Conservation (phyloP, 2,797 vertebrate species). For the Glyptemys insculpta region DNA sequence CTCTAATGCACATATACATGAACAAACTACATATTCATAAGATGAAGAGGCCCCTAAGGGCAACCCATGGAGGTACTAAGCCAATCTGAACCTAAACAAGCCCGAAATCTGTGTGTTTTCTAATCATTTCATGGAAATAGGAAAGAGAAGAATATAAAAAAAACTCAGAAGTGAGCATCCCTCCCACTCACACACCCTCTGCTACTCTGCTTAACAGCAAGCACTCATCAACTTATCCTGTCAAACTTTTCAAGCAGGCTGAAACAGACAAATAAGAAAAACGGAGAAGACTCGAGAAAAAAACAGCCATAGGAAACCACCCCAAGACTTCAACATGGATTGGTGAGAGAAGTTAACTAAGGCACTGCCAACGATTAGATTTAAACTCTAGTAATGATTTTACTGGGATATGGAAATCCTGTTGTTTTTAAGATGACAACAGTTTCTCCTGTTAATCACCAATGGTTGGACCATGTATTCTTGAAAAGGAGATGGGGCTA, state of each 20-base stretch:
- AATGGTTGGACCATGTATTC: background rate
- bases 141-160: background rate
- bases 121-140: background rate
- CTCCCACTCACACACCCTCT: background rate
- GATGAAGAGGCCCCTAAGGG: background rate
- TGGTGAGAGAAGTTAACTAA: background rate
- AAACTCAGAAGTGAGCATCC: background rate
- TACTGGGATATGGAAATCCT: background rate
- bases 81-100: background rate
- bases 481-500: background rate
- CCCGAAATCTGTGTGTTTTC: background rate
- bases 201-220: background rate
- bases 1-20: background rate
- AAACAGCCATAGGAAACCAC: background rate
- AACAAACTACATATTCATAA: background rate
- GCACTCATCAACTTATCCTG: background rate
- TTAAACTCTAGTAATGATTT: background rate
- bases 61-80: background rate
- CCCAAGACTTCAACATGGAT: background rate
- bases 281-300: background rate
- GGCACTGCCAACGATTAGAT: background rate
- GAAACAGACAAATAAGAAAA: background rate
- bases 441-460: background rate
- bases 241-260: background rate
- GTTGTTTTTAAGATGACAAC: background rate